Base-by-base conservation (phyloP, 2,888 invertebrate genomes). In the Junonia oenone region DNA sequence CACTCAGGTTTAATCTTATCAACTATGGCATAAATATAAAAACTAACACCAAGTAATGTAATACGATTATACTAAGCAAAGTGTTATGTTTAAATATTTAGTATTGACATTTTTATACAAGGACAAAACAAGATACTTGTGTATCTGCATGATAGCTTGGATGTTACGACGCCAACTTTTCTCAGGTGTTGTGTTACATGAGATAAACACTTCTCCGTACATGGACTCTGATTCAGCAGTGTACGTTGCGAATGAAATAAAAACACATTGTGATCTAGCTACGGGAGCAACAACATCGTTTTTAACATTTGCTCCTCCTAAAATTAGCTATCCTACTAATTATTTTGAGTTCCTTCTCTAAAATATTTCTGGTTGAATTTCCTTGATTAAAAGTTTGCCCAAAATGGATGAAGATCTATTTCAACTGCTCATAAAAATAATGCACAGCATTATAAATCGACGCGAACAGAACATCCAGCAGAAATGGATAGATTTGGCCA, bases 171-270 rank as follows among this genome's bases (percentile, higher is more conserved):
- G 45, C 53, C 59, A 57, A 61, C 63, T 64, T 67, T 70, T 73
- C 74, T 63, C 74, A 76, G 72, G 83, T 81, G 74, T 83, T 73
- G 57, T 51, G 62, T 82, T 78, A 62, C 75, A 50, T 56, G 65
- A 72, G 76, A 79, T 81, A 81, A 77, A 79, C 76, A 77, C 52
- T 82, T 79, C 84, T 65, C 69, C 69, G 72, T 76, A 78, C 61
- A 65, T 56, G 70, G 71, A 50, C 54, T 43, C 78, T 76, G 72
- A 73, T 66, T 78, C 71, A 77, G 79, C 78, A 67, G 38, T 26
- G 43, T n/a, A 43, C 43, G 26, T 6, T 43, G 51, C 45, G 11
- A 13, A 15, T 27, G 35, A 29, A 29, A 51, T 52, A 15, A 53
- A 26, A 54, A 15, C 19, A 52, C 55, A 51, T 52, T 51, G 43